Evolutionary conservation across 2,113 vertebrate genomes (phyloP), one percentile per base, ranked within the genome.

Genomic region (Todiramphus saurophagus): DNA sequence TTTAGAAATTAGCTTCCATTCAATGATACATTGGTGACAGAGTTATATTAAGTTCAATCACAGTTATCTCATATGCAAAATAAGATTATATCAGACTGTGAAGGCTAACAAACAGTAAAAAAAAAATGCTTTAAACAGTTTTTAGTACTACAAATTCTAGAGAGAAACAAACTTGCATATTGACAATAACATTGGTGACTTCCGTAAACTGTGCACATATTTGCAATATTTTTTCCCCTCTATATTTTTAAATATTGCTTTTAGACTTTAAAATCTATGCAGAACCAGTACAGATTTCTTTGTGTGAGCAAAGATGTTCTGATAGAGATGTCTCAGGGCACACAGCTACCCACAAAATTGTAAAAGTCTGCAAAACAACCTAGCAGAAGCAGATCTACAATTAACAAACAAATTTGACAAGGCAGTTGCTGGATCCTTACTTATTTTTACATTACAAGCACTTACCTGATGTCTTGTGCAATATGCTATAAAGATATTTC

Each of bases 381-480:
- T 50, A 68, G 67, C 90, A 83, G 63, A 64, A 85, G 87, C 91
- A 94, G 55, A 83, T 50, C 74, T 37, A 66, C 89, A 95, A 97
- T 93, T 81, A 95, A 94, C 82, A 94, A 94, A 90, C 89, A 92
- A 64, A 92, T 81, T 8, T 78, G 82, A 77, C 73, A 7, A 84
- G 82, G 83, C 84, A 92, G 67, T 10, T n/a, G 43, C 86, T 67
- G 68, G 73, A 94, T 86, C 91, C 83, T 80, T 41, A 87, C 80
- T 83, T 68, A 80, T 72, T 95, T 94, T 77, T 58, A 73, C 2
- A 1, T 90, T 97, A 63, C 84, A 58, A 91, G 83, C 91, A 97
- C 95, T 97, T 98, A 98, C 97, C 97, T 98, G 95, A 83, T 83
- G 85, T 77, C 95, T 83, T 1, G 76, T 72, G 90, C 91, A 91